Conservation (phyloP, 2,888 invertebrate species). For the Phengaris arion region DNA sequence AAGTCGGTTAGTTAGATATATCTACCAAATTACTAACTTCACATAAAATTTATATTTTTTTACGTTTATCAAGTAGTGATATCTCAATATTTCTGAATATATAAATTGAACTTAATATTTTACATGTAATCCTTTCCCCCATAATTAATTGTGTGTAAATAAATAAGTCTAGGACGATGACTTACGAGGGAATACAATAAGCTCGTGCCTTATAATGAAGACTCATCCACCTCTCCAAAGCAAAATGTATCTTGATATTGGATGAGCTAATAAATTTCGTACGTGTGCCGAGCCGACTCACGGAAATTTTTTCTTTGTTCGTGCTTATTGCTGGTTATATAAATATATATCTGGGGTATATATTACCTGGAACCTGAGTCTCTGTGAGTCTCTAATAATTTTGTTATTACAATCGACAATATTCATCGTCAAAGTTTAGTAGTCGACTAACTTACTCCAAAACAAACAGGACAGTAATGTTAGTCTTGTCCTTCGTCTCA, state of each 20-base stretch:
- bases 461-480: too few relatives aligned
- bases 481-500: background rate
- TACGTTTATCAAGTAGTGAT: too few relatives aligned
- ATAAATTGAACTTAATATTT: too few relatives aligned
- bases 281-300: conserved; percentile 63
- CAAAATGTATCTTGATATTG: conserved; percentile 71
- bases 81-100: too few relatives aligned
- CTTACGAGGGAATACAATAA: conserved; percentile 5
- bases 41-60: too few relatives aligned
- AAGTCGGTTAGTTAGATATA: too few relatives aligned
- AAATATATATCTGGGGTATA: background rate
- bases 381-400: background rate
- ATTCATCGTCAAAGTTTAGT: background rate
- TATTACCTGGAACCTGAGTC: background rate
- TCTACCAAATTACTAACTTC: too few relatives aligned
- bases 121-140: too few relatives aligned
- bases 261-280: conserved; percentile 67
- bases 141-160: background rate
- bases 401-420: background rate
- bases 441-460: too few relatives aligned
- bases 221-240: conserved; percentile 12
- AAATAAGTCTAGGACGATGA: background rate
- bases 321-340: conserved; percentile 22
- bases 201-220: background rate
- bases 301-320: conserved; percentile 49